Conservation (phyloP, 2,888 invertebrate genomes). For the Lycia hirtaria region DNA sequence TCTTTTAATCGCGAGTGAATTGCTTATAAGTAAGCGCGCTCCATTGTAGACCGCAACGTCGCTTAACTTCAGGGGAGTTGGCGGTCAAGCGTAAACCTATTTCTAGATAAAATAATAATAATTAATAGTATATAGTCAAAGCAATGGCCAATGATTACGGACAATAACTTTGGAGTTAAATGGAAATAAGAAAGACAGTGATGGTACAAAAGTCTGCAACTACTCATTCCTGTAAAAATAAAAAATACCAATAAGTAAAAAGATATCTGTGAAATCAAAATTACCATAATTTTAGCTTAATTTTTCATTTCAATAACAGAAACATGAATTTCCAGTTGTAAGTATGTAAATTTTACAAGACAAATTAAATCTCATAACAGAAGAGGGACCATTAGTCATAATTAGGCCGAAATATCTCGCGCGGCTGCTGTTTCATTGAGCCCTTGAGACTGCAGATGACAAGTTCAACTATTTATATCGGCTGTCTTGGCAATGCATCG, state of each 20-base stretch:
- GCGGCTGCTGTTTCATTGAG: constrained; percentile 7
- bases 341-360: constrained; percentile 15
- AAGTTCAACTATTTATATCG: constrained; percentile 23
- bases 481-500: constrained; percentile 1
- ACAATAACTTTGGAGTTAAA: too few species aligned
- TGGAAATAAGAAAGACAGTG: too few species aligned
- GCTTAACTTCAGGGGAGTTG: too few species aligned
- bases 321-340: constrained; percentile 16
- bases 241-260: background rate
- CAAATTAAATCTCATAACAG: constrained; percentile 16
- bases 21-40: too few species aligned
- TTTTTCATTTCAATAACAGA: background rate
- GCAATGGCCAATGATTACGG: too few species aligned
- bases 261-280: background rate
- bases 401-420: constrained; percentile 12
- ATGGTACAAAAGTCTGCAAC: too few species aligned
- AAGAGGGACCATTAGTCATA: constrained; percentile 22
- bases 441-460: constrained; percentile 27
- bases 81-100: too few species aligned
- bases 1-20: too few species aligned
- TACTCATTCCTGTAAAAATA: too few species aligned
- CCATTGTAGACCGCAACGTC: too few species aligned
- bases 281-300: background rate
- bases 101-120: too few species aligned
- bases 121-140: too few species aligned